Percentiles rank a stretch among this genome's conserved stretches.
phyloP scores from a whole-genome alignment of 2,888 invertebrate genomes.

The Sinhomidia bicolor region DNA sequence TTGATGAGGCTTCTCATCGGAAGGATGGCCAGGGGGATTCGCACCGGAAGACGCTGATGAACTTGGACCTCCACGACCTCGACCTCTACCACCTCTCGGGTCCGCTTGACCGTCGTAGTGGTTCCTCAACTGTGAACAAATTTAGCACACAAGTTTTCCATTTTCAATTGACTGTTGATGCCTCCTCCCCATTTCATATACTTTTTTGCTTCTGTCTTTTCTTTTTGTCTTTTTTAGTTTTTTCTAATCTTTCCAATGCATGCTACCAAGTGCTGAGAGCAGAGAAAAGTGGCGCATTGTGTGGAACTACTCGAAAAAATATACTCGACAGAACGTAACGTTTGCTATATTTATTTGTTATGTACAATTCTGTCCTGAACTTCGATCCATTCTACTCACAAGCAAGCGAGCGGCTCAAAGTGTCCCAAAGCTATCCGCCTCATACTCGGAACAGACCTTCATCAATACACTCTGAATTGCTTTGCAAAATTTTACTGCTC shows the following conservation, averaged over 20 bases:
- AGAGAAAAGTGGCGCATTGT: constrained; percentile 51
- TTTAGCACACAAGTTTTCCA: constrained; percentile 36
- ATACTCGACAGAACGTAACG: not conserved
- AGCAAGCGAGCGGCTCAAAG: no score
- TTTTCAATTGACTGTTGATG: constrained; percentile 6
- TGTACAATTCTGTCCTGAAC: constrained; percentile 2
- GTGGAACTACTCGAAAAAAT: constrained; percentile 14
- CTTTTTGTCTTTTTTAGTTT: not conserved
- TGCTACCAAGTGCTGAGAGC: constrained; percentile 73
- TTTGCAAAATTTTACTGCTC: no score
- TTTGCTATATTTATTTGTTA: not conserved
- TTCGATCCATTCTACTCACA: not conserved
- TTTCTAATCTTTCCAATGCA: constrained; percentile 64
- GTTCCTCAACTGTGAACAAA: constrained; percentile 77
- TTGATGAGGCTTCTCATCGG: constrained; percentile 50
- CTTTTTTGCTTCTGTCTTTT: no score
- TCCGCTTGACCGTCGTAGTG: constrained; percentile 82
- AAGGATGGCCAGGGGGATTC: constrained; percentile 50
- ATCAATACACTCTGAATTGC: no score
- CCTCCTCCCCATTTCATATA: no score
- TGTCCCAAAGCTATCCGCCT: no score
- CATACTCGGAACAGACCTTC: no score
- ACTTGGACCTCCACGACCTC: constrained; percentile 75
- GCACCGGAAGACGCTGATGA: constrained; percentile 63
- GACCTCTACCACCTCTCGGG: constrained; percentile 86